These are phyloP conservation scores for Nyctibius bracteatus DNA, from an alignment of 2,113 vertebrate genomes.

Conservation along the genomic window DNA sequence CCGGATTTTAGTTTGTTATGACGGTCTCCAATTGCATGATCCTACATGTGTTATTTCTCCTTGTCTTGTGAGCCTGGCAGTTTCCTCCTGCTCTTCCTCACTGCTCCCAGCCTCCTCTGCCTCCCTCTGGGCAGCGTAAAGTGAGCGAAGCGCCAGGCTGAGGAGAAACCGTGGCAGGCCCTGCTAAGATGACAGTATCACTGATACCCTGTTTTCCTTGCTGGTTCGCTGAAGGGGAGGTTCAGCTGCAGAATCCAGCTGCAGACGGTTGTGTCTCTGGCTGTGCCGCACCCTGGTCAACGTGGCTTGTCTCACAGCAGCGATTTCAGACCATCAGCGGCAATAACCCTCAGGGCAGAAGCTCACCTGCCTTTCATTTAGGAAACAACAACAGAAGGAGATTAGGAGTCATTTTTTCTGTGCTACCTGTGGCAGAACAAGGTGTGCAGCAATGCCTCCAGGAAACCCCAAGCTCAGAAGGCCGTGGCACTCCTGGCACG, in stretches of 20 bases:
- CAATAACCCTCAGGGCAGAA: neutral
- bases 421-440: neutral
- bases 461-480: neutral
- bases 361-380: neutral
- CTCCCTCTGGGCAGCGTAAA: neutral
- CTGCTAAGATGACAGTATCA: neutral
- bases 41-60: neutral
- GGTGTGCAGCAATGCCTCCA: neutral
- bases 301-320: neutral
- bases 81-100: neutral
- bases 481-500: fast-evolving
- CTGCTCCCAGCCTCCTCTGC: neutral
- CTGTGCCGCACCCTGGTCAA: neutral
- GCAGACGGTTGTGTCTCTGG: neutral
- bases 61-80: neutral
- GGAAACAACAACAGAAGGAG: neutral
- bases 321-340: neutral
- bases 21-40: fast-evolving
- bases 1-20: neutral
- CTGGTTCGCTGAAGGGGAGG: neutral
- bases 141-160: neutral
- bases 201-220: no score
- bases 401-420: neutral
- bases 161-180: neutral
- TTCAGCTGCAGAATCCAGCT: fast-evolving